These are phyloP conservation scores for Diogma glabrata DNA, from an alignment of 2,888 invertebrate species.

Conservation along the genomic window DNA sequence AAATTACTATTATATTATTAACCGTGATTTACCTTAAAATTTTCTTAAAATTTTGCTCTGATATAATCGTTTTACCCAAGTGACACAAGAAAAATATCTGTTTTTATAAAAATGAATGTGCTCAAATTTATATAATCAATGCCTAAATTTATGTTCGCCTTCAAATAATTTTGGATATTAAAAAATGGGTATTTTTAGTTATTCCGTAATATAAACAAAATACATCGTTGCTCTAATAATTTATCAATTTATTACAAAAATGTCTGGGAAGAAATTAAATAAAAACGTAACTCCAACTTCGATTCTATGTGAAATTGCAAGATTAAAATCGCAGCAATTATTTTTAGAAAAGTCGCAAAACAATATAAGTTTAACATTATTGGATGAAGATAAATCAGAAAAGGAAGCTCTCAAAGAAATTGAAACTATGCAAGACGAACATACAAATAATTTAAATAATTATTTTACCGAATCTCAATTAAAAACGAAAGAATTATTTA, in stretches of 20 bases:
- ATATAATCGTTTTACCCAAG: slow-evolving; percentile 6
- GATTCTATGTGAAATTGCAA: slow-evolving; percentile 31
- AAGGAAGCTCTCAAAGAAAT: slow-evolving; percentile 7
- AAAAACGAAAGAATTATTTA: background rate
- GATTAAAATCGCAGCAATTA: slow-evolving; percentile 34
- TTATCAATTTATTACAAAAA: too few relatives aligned
- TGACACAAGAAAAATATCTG: slow-evolving; percentile 7
- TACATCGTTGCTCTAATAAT: too few relatives aligned
- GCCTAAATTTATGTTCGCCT: background rate
- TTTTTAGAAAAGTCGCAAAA: slow-evolving; percentile 33
- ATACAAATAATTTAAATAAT: background rate
- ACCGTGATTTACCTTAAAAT: background rate
- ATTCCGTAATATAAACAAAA: background rate
- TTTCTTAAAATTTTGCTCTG: background rate
- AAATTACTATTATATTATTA: background rate
- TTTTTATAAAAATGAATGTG: background rate
- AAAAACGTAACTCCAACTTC: slow-evolving; percentile 23
- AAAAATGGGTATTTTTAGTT: background rate
- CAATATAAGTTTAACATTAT: background rate
- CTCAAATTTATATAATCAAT: background rate
- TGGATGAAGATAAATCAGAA: slow-evolving; percentile 2
- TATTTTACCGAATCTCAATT: background rate
- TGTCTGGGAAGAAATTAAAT: too few relatives aligned
- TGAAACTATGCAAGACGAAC: background rate
- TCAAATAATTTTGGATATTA: background rate